Evolutionary conservation across 2,888 invertebrate genomes (phyloP).

Genomic region (Odontocolon sp.): DNA sequence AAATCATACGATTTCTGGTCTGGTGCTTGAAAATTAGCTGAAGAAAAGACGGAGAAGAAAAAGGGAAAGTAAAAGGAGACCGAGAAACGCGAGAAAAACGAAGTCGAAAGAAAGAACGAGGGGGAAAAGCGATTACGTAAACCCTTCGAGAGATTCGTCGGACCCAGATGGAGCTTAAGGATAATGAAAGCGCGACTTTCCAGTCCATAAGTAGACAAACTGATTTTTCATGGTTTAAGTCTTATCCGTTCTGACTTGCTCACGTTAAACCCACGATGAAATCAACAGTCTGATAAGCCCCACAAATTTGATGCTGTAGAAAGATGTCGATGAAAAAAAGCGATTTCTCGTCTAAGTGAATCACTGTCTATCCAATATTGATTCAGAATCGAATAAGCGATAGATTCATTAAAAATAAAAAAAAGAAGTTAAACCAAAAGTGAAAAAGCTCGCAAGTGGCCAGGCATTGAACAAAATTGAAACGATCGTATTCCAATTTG

Average conservation of each 20-base stretch:
- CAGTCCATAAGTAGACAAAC: conserved; percentile 35
- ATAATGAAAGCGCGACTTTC: conserved; percentile 36
- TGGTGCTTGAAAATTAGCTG: not conserved
- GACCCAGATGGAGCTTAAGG: conserved; percentile 2
- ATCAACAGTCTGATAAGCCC: conserved; percentile 19
- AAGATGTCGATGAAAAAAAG: not conserved
- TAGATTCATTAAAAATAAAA: no score
- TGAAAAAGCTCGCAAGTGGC: no score
- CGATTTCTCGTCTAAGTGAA: not conserved
- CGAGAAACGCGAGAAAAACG: not conserved
- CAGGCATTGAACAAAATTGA: no score
- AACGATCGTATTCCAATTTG: no score
- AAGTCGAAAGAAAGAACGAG: not conserved
- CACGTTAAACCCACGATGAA: not conserved
- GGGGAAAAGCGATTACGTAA: conserved; percentile 27
- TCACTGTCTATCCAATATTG: no score
- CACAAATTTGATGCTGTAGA: not conserved
- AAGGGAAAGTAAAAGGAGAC: not conserved
- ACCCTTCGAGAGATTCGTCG: conserved; percentile 32
- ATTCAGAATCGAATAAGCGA: not conserved
- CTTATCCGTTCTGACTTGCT: no score
- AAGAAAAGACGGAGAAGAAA: not conserved
- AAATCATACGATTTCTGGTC: conserved; percentile 38
- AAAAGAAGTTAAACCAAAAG: no score
- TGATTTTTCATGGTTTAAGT: conserved; percentile 8